Percentiles rank a stretch among this genome's conserved stretches.
Conservation (phyloP, 2,113 vertebrate species). For the Mohoua ochrocephala region DNA sequence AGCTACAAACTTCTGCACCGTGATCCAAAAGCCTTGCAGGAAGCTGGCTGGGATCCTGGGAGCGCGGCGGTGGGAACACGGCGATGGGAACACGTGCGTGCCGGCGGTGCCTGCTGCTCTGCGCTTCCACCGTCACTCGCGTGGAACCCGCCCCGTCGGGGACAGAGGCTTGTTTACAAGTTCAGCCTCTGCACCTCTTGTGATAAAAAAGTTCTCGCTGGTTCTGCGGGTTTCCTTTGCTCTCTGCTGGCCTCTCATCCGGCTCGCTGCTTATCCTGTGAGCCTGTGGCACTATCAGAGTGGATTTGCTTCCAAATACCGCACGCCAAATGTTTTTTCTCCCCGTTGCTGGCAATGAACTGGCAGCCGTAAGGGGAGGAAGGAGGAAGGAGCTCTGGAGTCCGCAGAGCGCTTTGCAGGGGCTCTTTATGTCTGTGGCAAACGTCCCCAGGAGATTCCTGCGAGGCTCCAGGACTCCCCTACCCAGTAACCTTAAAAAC, state of each 20-base stretch:
- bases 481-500: not conserved
- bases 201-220: not conserved
- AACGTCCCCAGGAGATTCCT: not conserved
- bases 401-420: not conserved
- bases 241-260: not conserved
- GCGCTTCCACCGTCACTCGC: accelerated
- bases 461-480: not conserved
- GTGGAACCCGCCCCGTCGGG: not conserved
- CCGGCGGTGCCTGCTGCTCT: not conserved
- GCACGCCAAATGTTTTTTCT: not conserved
- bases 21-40: not conserved
- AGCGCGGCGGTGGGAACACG: accelerated
- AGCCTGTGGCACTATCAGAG: not conserved
- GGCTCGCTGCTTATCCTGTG: not conserved
- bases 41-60: not conserved
- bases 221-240: not conserved
- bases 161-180: not conserved
- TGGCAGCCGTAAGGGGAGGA: not conserved
- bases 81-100: accelerated
- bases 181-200: not conserved
- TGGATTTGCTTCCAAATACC: not conserved
- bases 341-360: not conserved
- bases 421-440: not conserved
- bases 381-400: not conserved
- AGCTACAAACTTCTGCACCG: not conserved